Base-by-base conservation (phyloP, 1,140 invertebrate species). In the Phthorimaea operculella region DNA sequence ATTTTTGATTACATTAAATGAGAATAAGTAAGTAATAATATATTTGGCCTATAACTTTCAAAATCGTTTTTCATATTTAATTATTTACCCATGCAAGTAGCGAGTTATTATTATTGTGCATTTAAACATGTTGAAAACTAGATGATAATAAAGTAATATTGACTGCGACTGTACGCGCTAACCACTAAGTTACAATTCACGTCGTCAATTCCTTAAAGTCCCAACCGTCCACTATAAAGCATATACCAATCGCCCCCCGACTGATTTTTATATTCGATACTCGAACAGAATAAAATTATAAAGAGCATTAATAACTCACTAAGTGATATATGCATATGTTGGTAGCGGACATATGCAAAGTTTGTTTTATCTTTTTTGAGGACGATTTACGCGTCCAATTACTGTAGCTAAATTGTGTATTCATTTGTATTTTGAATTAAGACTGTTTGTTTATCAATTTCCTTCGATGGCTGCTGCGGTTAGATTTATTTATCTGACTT, bases 281-380 rank as follows among this genome's bases (percentile, higher is more conserved):
- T 68, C 62, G 68, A 72, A 68, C 72, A 60, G 75, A 71, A 79
- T 79, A 83, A 83, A 74, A 81, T 83, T 83, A 83, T 83, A 74
- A 68, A 67, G 61, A 39, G 65, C 64, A 68, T 76, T 72, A 74
- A 79, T 83, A 83, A 83, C 72, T 83, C 78, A 79, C 56, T 58
- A 60, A 61, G 60, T 76, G 74, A 83, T 79, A 74, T 76, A 80
- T 71, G 65, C 62, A 57, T 60, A 56, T 54, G 61, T 57, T 69
- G 66, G 70, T 67, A 74, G 66, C 63, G 47, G 60, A 58, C 63
- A 54, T 76, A 78, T 74, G 74, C 76, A 74, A 78, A 80, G 63
- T 61, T 64, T 58, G 51, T 65, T 70, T 59, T 58, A 51, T 48
- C 58, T 64, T 66, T 63, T 64, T 16, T 62, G 45, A 34, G n/a